Conservation (phyloP, 2,113 vertebrate species). For the Sturnira hondurensis region DNA sequence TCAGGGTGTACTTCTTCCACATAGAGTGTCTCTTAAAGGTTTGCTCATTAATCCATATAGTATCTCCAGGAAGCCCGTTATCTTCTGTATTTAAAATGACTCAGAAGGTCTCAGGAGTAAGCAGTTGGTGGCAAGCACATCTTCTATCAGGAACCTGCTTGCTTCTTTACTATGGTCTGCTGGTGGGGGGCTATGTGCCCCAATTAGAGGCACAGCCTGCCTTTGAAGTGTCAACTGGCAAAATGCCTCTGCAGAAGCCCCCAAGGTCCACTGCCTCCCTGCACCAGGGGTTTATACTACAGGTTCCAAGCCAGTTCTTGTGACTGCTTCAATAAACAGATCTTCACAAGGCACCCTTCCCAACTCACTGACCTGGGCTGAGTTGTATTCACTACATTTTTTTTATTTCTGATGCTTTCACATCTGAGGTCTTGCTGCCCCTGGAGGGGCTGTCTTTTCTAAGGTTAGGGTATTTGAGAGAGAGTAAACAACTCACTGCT, state of each 20-base stretch:
- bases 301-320: rapidly evolving
- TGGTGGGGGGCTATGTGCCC: not conserved
- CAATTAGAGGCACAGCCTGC: not conserved
- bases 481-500: not conserved
- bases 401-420: not conserved
- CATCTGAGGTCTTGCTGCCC: not conserved
- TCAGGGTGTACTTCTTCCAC: not conserved
- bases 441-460: not conserved
- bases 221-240: not conserved
- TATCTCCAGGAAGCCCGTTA: not conserved
- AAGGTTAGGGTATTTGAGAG: not conserved
- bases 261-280: not conserved
- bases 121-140: not conserved
- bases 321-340: too few relatives aligned
- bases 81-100: not conserved
- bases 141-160: not conserved
- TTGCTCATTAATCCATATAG: not conserved
- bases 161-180: too few relatives aligned
- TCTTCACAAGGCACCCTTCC: rapidly evolving
- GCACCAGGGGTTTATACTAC: not conserved
- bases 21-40: not conserved
- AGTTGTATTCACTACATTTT: not conserved
- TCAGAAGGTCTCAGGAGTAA: not conserved
- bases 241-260: not conserved
- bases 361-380: rapidly evolving